Evolutionary conservation across 2,888 invertebrate species (phyloP), one percentile per base, ranked within the genome.

Genomic region (Drosophila pseudotakahashii): DNA sequence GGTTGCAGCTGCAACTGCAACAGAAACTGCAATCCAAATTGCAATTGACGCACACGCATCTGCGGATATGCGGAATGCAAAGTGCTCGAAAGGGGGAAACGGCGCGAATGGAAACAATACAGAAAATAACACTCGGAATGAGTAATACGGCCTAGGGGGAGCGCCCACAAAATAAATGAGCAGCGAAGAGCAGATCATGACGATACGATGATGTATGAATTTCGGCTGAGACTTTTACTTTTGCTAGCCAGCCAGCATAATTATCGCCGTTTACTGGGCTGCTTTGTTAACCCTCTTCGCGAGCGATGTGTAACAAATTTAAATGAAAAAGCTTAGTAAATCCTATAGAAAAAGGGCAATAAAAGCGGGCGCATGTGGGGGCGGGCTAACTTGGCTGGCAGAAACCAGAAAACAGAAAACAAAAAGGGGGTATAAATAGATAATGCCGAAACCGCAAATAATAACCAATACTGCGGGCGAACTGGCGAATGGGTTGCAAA

Each of bases 281-380:
- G 73, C 67, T 71, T 77, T 55, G 42, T 59, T 59, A 59, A 54
- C 11, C 57, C 11, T 41, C 37, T 55, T 55, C 51, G 44, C 42
- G 66, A 39, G 66, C 53, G 41, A 50, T 70, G 68, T 73, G 64
- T 55, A 55, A 67, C 53, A 60, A 72, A 63, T 69, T 52, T 44
- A 53, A 79, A 82, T 69, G 57, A 80, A 83, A 80, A 78, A 75
- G 73, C 72, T 76, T 52, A 72, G 75, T 79, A 59, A 61, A 53
- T 75, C 63, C 58, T 51, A 69, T 52, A 44, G 58, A 47, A 73
- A 69, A 77, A 62, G 71, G 50, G 64, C 58, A 55, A 73, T 75
- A 67, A 77, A 78, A 51, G 60, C 55, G 59, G 53, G 53, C 62
- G 73, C 59, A 50, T 16, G 61, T 41, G 59, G 45, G 69, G 59